Conservation (phyloP, 1,140 invertebrate species). For the Drosophila funebris region DNA sequence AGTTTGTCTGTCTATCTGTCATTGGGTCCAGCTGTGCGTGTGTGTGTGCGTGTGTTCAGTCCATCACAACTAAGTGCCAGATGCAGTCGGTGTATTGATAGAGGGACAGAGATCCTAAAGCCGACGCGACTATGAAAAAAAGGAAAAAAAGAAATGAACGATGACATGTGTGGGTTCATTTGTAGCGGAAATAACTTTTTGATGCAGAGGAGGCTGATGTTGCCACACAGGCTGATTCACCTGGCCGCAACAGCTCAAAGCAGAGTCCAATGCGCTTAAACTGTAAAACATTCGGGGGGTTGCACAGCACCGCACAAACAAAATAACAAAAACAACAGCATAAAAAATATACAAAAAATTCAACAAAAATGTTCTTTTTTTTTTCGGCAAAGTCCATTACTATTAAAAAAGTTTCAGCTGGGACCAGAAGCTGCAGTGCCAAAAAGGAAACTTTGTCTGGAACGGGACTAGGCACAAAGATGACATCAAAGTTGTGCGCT, state of each 20-base stretch:
- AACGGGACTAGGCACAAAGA: constrained; percentile 70
- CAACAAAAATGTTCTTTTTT: constrained; percentile 18
- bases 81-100: constrained; percentile 53
- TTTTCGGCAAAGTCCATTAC: constrained; percentile 69
- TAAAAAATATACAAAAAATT: constrained; percentile 16
- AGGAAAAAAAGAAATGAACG: constrained; percentile 27
- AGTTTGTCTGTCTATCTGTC: constrained; percentile 17
- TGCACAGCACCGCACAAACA: constrained; percentile 10
- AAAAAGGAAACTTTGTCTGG: constrained; percentile 61
- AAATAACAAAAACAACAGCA: constrained; percentile 10
- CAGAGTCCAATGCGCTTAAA: constrained; percentile 61
- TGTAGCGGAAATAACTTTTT: constrained; percentile 79
- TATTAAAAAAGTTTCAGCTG: constrained; percentile 76
- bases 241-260: constrained; percentile 50
- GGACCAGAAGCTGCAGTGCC: background rate
- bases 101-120: constrained; percentile 21
- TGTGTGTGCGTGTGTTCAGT: background rate
- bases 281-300: constrained; percentile 60
- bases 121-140: constrained; percentile 30
- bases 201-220: constrained; percentile 38
- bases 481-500: constrained; percentile 77
- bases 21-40: background rate
- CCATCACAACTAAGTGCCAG: constrained; percentile 50
- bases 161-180: constrained; percentile 56
- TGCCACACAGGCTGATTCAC: constrained; percentile 54